Base-by-base conservation (phyloP, 2,888 invertebrate species). In the Sialis fuliginosa region DNA sequence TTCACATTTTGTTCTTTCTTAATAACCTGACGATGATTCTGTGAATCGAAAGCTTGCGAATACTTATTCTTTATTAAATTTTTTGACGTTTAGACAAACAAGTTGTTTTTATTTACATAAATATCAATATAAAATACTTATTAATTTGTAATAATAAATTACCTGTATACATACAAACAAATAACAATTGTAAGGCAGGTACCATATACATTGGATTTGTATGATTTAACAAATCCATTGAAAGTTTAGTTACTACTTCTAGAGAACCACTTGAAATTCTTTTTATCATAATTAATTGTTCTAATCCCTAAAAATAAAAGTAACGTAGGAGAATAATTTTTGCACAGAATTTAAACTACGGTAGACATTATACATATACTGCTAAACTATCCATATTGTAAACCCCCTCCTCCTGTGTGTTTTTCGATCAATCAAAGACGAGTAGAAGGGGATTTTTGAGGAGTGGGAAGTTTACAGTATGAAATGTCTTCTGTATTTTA, bases 91-190 rank as follows among this genome's bases (percentile, higher is more conserved):
- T n/a, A n/a, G n/a, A n/a, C n/a, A n/a, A n/a, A n/a, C n/a, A n/a
- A n/a, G n/a, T n/a, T n/a, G n/a, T n/a, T n/a, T n/a, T n/a, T n/a
- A n/a, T n/a, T n/a, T 22, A 4, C 22, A 22, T 22, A 39, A 6
- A 2, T 34, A 5, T 44, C 31, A 34, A 4, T 44, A n/a, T 35
- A 34, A 44, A 44, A 7, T 9, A 31, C n/a, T n/a, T 31, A 12
- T n/a, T 13, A 45, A 41, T 7, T 10, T 9, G 42, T 9, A 31
- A 41, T 33, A 31, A 8, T 33, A 37, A 62, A 66, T 66, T 62
- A 74, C 75, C 71, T 55, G 79, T 77, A 65, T 88, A 88, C 74
- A 87, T 82, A 60, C 84, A 83, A 41, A 81, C 79, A 52, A 86
- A 66, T 54, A 87, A 71, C 48, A 88, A 67, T 59, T 84, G 83